These are phyloP conservation scores for Yponomeuta sedellus DNA, from an alignment of 2,888 invertebrate species.

Conservation along the genomic window DNA sequence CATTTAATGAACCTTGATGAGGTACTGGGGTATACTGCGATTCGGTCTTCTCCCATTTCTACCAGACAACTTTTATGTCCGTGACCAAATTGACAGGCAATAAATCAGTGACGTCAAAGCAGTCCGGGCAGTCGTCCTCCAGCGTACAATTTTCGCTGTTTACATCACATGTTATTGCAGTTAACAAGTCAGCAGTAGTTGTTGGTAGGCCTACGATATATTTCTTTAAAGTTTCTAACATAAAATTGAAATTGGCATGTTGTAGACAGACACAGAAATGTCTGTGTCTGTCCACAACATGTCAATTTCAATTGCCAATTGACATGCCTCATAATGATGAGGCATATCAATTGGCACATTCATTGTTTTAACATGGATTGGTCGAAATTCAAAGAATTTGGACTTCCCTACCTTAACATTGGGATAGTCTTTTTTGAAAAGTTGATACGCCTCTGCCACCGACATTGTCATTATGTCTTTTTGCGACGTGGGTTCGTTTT, in stretches of 20 bases:
- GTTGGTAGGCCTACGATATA: background rate
- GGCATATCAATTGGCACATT: conserved; percentile 16
- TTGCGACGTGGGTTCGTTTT: conserved; percentile 17
- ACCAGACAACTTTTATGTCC: conserved; percentile 10
- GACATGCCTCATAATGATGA: no score
- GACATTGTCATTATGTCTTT: conserved; percentile 19
- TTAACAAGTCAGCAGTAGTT: conserved; percentile 12
- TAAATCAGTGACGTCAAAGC: conserved; percentile 14
- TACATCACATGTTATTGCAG: conserved; percentile 12
- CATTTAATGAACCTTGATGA: conserved; percentile 10
- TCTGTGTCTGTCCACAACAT: no score
- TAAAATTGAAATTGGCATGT: conserved; percentile 15
- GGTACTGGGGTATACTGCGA: background rate
- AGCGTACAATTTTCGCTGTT: conserved; percentile 14
- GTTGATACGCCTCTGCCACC: conserved; percentile 17
- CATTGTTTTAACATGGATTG: conserved; percentile 17
- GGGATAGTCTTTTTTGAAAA: conserved; percentile 17
- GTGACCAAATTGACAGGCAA: conserved; percentile 6
- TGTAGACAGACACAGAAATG: conserved; percentile 16
- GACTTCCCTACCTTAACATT: conserved; percentile 14
- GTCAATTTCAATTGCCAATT: no score
- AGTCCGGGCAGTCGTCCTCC: conserved; percentile 10
- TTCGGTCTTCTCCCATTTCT: conserved; percentile 15
- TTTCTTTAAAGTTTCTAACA: conserved; percentile 14
- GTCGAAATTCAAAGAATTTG: conserved; percentile 18